Conservation (phyloP, 92 coral and sea anemone species). For the Heliopora coerulea region DNA sequence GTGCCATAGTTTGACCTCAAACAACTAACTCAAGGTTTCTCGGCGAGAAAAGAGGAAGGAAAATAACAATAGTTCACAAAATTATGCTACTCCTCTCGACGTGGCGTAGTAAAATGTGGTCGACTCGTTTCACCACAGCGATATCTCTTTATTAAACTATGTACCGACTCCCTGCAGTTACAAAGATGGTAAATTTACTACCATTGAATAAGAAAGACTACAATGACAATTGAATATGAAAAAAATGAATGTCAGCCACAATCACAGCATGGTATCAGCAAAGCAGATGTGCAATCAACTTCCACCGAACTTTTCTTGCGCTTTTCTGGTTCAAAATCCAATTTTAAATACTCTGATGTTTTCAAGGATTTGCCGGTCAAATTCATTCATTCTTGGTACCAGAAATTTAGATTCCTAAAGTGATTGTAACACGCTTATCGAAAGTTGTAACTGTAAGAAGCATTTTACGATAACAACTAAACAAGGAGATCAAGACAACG, state of each 20-base stretch:
- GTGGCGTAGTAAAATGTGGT: conserved; percentile 7
- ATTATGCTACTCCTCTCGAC: neutral
- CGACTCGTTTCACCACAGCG: neutral
- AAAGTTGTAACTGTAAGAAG: conserved; percentile 30
- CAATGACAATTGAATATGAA: conserved; percentile 37
- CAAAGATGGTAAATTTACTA: conserved; percentile 29
- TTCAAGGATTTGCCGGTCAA: neutral
- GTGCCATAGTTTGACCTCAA: conserved; percentile 11
- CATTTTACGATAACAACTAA: conserved; percentile 36
- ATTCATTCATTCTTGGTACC: neutral
- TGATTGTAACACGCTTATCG: neutral
- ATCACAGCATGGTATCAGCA: conserved; percentile 26
- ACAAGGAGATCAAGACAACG: conserved; percentile 35
- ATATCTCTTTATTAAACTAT: conserved; percentile 25
- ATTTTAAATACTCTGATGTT: neutral
- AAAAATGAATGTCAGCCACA: conserved; percentile 19
- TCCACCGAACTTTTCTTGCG: neutral
- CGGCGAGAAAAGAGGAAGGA: neutral
- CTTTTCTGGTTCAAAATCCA: neutral
- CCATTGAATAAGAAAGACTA: conserved; percentile 25
- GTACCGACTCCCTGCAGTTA: conserved; percentile 2
- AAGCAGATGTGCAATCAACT: neutral
- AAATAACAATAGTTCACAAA: too few relatives aligned
- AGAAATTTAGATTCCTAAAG: neutral
- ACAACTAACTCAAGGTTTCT: too few relatives aligned